Conservation (phyloP, 2,797 vertebrate genomes). For the Thamnophis elegans region DNA sequence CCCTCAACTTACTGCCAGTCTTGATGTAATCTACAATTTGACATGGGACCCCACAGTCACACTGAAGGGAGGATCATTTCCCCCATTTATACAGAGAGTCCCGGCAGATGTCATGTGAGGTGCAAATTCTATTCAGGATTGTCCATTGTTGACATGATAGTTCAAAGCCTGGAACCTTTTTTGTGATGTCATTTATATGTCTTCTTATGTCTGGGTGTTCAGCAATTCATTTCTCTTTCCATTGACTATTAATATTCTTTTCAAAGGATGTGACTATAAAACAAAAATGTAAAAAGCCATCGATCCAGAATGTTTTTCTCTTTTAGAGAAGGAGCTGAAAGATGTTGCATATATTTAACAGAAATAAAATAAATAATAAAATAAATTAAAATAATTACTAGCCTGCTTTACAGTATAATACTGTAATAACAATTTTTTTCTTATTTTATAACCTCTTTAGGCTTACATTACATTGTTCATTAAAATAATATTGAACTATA, state of each 20-base stretch:
- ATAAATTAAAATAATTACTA: slow-evolving; percentile 5
- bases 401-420: slow-evolving; percentile 36
- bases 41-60: too few relatives aligned
- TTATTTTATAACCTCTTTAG: slow-evolving; percentile 7
- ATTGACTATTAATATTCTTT: background rate
- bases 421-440: background rate
- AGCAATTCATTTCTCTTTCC: too few relatives aligned
- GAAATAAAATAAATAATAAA: slow-evolving; percentile 26
- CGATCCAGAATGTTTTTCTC: background rate
- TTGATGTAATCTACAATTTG: too few relatives aligned
- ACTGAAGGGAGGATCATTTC: too few relatives aligned
- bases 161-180: too few relatives aligned
- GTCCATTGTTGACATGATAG: too few relatives aligned
- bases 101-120: too few relatives aligned
- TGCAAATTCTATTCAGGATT: too few relatives aligned
- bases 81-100: too few relatives aligned
- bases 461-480: slow-evolving; percentile 44
- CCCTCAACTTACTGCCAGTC: too few relatives aligned
- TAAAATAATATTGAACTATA: slow-evolving; percentile 41
- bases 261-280: background rate
- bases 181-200: too few relatives aligned
- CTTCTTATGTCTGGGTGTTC: too few relatives aligned
- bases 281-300: background rate
- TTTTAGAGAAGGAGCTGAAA: background rate
- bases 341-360: slow-evolving; percentile 16